Evolutionary conservation across 2,113 vertebrate genomes (phyloP), one percentile per base, ranked within the genome.

Genomic region (Spheniscus mendiculus): DNA sequence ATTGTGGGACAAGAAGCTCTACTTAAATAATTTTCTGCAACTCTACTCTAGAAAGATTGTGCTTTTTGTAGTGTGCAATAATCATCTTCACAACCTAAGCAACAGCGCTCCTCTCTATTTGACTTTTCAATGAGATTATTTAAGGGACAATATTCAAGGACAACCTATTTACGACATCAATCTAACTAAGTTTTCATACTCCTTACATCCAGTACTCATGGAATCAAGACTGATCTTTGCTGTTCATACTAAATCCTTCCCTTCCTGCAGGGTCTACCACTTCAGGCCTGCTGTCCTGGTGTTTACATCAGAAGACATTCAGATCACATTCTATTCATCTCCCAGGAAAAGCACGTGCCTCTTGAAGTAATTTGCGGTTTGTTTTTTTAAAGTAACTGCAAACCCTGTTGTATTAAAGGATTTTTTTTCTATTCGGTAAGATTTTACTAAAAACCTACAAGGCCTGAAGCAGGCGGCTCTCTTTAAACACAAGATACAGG

Each of bases 401-500:
- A 55, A 10, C 15, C 10, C 10, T 38, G 20, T 0, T 5, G 18
- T 15, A 34, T 15, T 70, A 36, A n/a, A 29, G 3, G 4, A 8
- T 5, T 13, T 21, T 34, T 34, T 11, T 12, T 32, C 18, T 44
- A 8, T 17, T 15, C 9, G 2, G 8, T 10, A 38, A 30, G 21
- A 20, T 8, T 9, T 32, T 15, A 59, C 45, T 17, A 9, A 36
- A 30, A 22, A 9, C 9, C 63, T 8, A 3, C 19, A 6, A 17
- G 58, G 27, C 38, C 38, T 10, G 80, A 42, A 23, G 66, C n/a
- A 9, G 5, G 15, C 15, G 2, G 52, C 25, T 29, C 32, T 29
- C 3, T 5, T 8, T 2, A 5, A 11, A 10, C 17, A 6, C 21
- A 11, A 42, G n/a, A 1, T 7, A 4, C 8, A 19, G 20, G 40